Evolutionary conservation across 2,797 vertebrate species (phyloP).

Genomic region (Hapalemur alaotrensis): DNA sequence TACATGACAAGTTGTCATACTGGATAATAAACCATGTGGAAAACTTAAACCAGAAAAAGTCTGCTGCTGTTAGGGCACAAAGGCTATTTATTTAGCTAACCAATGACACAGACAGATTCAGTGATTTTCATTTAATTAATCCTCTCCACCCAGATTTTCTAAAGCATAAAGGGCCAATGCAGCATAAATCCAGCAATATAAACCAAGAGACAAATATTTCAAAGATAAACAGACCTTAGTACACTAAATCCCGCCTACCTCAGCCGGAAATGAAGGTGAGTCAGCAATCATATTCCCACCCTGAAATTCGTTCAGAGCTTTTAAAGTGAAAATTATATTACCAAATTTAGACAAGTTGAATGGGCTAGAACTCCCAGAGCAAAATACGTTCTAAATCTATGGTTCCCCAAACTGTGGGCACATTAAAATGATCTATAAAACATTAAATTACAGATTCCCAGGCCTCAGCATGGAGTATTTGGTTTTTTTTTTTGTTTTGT

Average conservation of each 20-base stretch:
- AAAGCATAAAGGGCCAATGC: neutral
- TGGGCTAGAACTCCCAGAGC: neutral
- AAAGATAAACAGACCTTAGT: constrained; percentile 37
- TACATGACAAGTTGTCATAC: constrained; percentile 91
- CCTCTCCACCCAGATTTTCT: constrained; percentile 53
- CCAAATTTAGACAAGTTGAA: neutral
- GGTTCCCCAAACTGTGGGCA: neutral
- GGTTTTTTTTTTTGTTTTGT: too few species aligned
- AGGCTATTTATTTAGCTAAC: constrained; percentile 75
- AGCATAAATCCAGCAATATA: constrained; percentile 3
- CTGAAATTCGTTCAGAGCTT: neutral
- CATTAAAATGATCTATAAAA: constrained; percentile 4
- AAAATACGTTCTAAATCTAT: constrained; percentile 10
- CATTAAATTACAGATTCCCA: neutral
- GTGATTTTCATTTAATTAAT: constrained; percentile 77
- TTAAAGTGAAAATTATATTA: neutral
- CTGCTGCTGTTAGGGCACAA: constrained; percentile 73
- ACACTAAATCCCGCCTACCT: neutral
- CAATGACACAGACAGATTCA: constrained; percentile 65
- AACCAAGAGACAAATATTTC: constrained; percentile 24
- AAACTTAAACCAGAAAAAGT: constrained; percentile 88
- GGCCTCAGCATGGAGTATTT: neutral
- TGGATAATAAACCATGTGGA: constrained; percentile 86
- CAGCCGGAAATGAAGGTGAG: constrained; percentile 26
- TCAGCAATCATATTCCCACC: constrained; percentile 17